Base-by-base conservation (phyloP, 64 coral and sea anemone species). In the Orbicella faveolata region DNA sequence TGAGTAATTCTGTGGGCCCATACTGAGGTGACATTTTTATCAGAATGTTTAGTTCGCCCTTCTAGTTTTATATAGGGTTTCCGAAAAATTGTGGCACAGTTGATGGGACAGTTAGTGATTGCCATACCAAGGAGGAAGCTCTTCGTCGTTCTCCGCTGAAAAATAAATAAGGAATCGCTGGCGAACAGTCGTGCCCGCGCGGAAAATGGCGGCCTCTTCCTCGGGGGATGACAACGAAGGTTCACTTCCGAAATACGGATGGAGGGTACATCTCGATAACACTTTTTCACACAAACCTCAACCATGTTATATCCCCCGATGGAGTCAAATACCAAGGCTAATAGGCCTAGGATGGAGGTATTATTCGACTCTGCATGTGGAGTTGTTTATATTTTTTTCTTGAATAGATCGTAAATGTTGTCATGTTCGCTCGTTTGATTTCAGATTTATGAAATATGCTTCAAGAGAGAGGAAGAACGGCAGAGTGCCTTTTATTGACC, bases 401-500 rank as follows among this genome's bases (percentile, higher is more conserved):
- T 12, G 48, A 73, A 84, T 79, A 36, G 65, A 12, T 83, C 53
- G 9, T 1, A 35, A 41, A 66, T 83, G 81, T 78, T 48, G 33
- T 44, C 11, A 33, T 18, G 52, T 77, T 74, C 66, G 17, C 26
- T 52, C 67, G 67, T 54, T 64, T 85, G 14, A 86, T 54, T 86
- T 89, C 61, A 99, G 97, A 70, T 99, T 95, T 80, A 86, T 99
- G 91, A 99, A 99, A 61, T 99, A 99, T 68, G 97, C 97, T 63
- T 84, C 94, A 23, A 95, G 90, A 61, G 93, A 99, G 75, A 99
- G 89, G 18, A 93, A 92, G 62, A 92, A 96, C 73, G 97, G 97
- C 41, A 92, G 93, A 93, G 94, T 96, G 2, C 97, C 97, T 57
- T 99, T 93, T 63, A 99, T 99, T 63, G 97, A 99, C 57, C 97